Conservation (phyloP, 2,797 vertebrate species). For the Poecilia wingei region DNA sequence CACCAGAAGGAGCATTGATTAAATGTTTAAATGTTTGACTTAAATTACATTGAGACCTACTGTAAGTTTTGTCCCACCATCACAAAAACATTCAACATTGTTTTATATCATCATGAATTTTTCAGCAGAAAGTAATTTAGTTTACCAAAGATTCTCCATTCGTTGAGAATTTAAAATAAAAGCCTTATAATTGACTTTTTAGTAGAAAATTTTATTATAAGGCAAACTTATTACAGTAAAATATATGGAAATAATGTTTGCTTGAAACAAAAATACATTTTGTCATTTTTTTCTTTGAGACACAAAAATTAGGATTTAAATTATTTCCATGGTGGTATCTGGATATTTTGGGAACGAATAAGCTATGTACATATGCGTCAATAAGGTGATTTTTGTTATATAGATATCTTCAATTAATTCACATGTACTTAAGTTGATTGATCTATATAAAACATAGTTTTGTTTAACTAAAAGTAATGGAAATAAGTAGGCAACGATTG, state of each 20-base stretch:
- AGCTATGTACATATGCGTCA: background rate
- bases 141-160: background rate
- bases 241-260: background rate
- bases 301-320: background rate
- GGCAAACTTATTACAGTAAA: background rate
- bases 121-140: background rate
- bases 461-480: background rate
- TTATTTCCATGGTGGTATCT: background rate
- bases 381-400: background rate
- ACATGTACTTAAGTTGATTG: background rate
- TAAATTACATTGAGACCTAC: background rate
- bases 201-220: background rate
- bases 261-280: background rate
- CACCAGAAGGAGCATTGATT: background rate
- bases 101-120: background rate
- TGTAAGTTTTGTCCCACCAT: background rate
- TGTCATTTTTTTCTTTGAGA: background rate
- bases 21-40: background rate
- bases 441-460: too few relatives aligned
- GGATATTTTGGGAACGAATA: background rate
- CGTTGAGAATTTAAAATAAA: background rate
- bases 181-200: background rate
- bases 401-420: background rate
- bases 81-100: background rate
- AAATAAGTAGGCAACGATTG: background rate